phyloP scores from a whole-genome alignment of 2,113 vertebrate genomes.

The Colius striatus region DNA sequence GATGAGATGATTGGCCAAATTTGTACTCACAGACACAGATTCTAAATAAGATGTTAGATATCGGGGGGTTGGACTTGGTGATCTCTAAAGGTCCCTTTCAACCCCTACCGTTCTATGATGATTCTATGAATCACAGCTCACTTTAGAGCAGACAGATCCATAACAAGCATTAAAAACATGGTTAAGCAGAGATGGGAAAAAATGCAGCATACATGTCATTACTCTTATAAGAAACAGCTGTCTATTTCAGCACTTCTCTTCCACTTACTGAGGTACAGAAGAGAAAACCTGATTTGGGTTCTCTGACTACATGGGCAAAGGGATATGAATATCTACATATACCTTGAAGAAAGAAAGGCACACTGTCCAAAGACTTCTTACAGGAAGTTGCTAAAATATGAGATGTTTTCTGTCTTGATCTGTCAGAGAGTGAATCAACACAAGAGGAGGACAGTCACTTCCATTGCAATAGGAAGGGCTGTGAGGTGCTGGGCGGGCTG shows the following conservation, averaged over 20 bases:
- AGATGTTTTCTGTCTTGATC: not conserved
- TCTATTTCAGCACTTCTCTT: not conserved
- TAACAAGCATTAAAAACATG: not conserved
- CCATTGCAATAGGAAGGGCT: not conserved
- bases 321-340: not conserved
- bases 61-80: not conserved
- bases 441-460: not conserved
- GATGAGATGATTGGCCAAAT: not conserved
- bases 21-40: not conserved
- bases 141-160: not conserved
- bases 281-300: not conserved
- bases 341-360: not conserved
- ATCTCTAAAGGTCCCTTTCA: not conserved
- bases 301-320: not conserved
- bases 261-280: not conserved
- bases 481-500: fast-evolving
- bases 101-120: no score
- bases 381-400: not conserved
- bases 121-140: not conserved
- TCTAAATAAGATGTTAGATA: not conserved
- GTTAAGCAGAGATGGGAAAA: not conserved
- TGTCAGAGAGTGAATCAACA: no score
- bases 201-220: not conserved
- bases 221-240: not conserved
- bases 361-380: not conserved